Evolutionary conservation across 2,888 invertebrate genomes (phyloP).

Genomic region (Phlogophora meticulosa): DNA sequence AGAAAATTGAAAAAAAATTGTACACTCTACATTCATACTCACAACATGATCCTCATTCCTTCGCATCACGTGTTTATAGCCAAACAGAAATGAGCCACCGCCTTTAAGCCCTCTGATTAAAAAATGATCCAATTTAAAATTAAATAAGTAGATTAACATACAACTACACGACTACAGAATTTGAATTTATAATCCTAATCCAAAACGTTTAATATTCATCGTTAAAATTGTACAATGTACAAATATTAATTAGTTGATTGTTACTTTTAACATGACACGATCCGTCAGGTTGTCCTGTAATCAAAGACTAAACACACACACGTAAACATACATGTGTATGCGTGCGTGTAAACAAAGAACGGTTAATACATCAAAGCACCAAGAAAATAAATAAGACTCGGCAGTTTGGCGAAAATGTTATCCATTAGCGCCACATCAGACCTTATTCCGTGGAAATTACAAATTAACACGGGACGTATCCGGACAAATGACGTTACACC

Average conservation of each 20-base stretch:
- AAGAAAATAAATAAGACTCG: conserved; percentile 57
- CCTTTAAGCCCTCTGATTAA: conserved; percentile 8
- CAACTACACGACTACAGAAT: conserved; percentile 34
- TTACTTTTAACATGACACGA: conserved; percentile 38
- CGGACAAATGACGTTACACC: conserved; percentile 66
- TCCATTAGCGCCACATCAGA: conserved; percentile 65
- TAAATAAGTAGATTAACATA: conserved; percentile 21
- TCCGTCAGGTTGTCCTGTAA: conserved; percentile 19
- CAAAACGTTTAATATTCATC: conserved; percentile 43
- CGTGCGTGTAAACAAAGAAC: conserved; percentile 26
- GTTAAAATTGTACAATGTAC: conserved; percentile 26
- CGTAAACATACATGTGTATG: conserved; percentile 6
- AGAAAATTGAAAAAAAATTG: too few species aligned
- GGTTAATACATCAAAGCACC: conserved; percentile 44
- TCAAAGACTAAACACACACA: conserved; percentile 29
- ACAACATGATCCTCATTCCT: too few species aligned
- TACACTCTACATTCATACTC: too few species aligned
- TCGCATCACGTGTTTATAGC: too few species aligned
- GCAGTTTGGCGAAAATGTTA: conserved; percentile 62
- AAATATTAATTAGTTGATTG: too few species aligned
- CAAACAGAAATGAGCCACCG: not conserved
- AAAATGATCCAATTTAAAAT: conserved; percentile 24
- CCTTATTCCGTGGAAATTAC: conserved; percentile 67
- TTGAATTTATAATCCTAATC: conserved; percentile 49
- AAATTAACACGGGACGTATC: conserved; percentile 65